These are phyloP conservation scores for Cyclura pinguis DNA, from an alignment of 2,797 vertebrate genomes.

Conservation along the genomic window DNA sequence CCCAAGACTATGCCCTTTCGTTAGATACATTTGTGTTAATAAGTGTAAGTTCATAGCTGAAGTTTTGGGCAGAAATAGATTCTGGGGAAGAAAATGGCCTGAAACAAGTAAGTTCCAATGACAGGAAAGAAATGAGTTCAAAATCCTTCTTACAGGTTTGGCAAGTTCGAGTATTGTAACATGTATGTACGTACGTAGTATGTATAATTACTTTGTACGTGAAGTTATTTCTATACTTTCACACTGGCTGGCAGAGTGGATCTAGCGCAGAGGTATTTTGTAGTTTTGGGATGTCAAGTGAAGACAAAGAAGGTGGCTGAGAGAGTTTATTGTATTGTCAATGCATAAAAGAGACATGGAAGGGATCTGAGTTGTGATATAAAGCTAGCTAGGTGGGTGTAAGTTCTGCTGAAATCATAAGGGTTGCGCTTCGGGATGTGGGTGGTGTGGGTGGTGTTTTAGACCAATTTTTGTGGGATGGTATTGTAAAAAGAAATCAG, in stretches of 20 bases:
- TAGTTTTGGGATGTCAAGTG: conserved; percentile 49
- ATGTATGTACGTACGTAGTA: not conserved
- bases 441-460: not conserved
- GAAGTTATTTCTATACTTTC: conserved; percentile 30
- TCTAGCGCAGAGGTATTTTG: conserved; percentile 13
- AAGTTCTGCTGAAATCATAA: not conserved
- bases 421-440: not conserved
- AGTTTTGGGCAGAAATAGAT: not conserved
- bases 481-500: conserved; percentile 43
- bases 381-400: not conserved
- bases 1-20: not conserved
- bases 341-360: conserved; percentile 55
- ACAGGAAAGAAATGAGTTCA: not conserved
- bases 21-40: not conserved
- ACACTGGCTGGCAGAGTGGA: not conserved
- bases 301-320: conserved; percentile 51
- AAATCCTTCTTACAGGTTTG: not conserved
- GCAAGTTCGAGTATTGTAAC: not conserved
- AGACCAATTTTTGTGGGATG: conserved; percentile 63
- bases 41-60: not conserved
- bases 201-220: conserved; percentile 28
- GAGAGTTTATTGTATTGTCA: conserved; percentile 40
- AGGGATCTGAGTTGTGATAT: not conserved
- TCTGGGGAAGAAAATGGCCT: not conserved
- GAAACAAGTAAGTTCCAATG: not conserved